Evolutionary conservation across 92 coral and sea anemone genomes (phyloP).

Genomic region (Plumapathes pennacea): DNA sequence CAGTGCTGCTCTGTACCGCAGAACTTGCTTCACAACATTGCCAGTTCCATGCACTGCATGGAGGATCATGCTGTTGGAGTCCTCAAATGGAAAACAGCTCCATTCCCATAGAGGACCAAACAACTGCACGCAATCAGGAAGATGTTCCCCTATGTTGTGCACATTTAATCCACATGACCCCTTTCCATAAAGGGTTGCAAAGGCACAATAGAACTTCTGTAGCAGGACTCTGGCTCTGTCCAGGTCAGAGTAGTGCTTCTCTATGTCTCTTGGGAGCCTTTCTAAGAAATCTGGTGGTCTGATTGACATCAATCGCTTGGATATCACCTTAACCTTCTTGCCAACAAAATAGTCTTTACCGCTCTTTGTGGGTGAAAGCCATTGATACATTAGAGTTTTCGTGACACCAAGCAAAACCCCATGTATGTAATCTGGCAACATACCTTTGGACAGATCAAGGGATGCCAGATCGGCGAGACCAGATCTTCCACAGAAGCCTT

Average conservation of each 20-base stretch:
- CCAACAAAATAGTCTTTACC: constrained; percentile 31
- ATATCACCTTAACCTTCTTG: constrained; percentile 29
- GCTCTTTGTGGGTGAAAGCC: constrained; percentile 55
- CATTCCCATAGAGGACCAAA: constrained; percentile 56
- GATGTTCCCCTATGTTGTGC: constrained; percentile 58
- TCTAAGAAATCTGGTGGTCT: constrained; percentile 61
- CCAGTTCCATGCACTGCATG: constrained; percentile 66
- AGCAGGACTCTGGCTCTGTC: constrained; percentile 37
- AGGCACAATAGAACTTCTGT: constrained; percentile 26
- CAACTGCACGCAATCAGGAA: constrained; percentile 42
- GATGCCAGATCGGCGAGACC: constrained; percentile 8
- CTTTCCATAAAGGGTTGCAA: constrained; percentile 32
- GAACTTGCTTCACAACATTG: constrained; percentile 33
- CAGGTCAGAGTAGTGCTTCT: constrained; percentile 52
- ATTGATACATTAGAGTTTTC: constrained; percentile 33
- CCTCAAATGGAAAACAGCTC: constrained; percentile 68
- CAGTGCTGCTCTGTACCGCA: constrained; percentile 13
- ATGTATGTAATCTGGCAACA: constrained; percentile 65
- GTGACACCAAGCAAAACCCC: constrained; percentile 53
- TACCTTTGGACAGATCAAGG: constrained; percentile 52
- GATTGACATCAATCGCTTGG: constrained; percentile 10
- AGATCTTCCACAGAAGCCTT: constrained; percentile 24
- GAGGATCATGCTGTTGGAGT: constrained; percentile 50
- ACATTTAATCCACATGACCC: constrained; percentile 63
- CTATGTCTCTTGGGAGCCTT: constrained; percentile 48